Conservation (phyloP, 2,113 vertebrate species). For the Podarcis cretensis region DNA sequence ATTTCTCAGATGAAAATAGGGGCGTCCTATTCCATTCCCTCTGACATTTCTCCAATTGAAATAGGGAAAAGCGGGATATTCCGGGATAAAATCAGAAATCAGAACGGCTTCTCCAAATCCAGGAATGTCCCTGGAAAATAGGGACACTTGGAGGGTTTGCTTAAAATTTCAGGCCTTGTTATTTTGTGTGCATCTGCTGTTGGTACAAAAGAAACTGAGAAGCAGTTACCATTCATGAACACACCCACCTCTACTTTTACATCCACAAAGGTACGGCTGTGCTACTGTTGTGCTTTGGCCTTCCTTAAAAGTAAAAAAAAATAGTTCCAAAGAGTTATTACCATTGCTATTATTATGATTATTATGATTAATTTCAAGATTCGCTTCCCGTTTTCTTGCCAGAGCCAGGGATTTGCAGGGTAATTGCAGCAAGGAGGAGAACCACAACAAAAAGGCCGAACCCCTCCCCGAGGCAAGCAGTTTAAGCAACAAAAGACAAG, state of each 20-base stretch:
- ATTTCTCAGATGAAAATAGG: no score
- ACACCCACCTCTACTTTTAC: not conserved
- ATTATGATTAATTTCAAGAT: not conserved
- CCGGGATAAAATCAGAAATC: no score
- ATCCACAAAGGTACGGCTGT: not conserved
- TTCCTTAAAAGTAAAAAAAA: not conserved
- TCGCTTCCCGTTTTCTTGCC: not conserved
- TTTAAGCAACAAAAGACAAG: constrained; percentile 11
- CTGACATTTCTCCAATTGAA: no score
- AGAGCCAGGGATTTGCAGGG: not conserved
- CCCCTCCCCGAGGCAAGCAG: not conserved
- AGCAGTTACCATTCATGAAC: not conserved
- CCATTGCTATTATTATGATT: no score
- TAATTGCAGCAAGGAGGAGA: not conserved
- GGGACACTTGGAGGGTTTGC: no score
- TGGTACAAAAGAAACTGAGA: not conserved
- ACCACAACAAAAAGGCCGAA: not conserved
- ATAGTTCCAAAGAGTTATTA: not conserved
- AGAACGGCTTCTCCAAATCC: no score
- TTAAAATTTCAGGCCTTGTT: no score
- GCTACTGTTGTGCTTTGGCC: not conserved
- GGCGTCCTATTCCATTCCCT: no score
- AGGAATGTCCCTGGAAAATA: no score
- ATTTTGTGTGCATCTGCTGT: not conserved
- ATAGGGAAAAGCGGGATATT: no score